These are phyloP conservation scores for Streblospio benedicti DNA, from an alignment of 1,140 invertebrate species.

Conservation along the genomic window DNA sequence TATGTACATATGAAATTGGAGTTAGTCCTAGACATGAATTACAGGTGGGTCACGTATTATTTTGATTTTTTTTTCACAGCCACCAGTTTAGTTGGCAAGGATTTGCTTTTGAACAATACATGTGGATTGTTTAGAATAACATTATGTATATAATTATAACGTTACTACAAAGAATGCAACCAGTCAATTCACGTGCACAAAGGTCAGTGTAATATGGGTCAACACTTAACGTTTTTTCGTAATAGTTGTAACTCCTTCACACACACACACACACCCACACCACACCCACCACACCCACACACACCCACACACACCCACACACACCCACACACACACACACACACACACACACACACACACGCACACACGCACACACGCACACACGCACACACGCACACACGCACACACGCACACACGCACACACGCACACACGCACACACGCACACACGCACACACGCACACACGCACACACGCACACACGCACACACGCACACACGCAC, in stretches of 20 bases:
- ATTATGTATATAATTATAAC: too few species aligned
- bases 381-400: slow-evolving; percentile 2
- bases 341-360: background rate
- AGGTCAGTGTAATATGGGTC: too few species aligned
- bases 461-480: slow-evolving; percentile 4
- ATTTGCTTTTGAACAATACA: too few species aligned
- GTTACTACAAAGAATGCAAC: too few species aligned
- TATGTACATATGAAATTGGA: too few species aligned
- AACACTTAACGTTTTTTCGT: too few species aligned
- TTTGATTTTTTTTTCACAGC: too few species aligned
- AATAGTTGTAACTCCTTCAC: background rate
- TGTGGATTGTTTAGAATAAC: too few species aligned
- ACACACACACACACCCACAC: background rate
- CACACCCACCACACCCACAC: background rate
- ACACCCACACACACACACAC: background rate
- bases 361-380: background rate
- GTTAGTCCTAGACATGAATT: too few species aligned
- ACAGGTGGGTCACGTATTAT: too few species aligned
- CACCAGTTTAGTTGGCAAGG: too few species aligned
- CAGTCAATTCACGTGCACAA: too few species aligned
- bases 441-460: slow-evolving; percentile 1
- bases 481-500: background rate
- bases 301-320: background rate
- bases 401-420: slow-evolving; percentile 1
- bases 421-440: slow-evolving; percentile 2